Base-by-base conservation (phyloP, 2,113 vertebrate species). In the Pipra filicauda region DNA sequence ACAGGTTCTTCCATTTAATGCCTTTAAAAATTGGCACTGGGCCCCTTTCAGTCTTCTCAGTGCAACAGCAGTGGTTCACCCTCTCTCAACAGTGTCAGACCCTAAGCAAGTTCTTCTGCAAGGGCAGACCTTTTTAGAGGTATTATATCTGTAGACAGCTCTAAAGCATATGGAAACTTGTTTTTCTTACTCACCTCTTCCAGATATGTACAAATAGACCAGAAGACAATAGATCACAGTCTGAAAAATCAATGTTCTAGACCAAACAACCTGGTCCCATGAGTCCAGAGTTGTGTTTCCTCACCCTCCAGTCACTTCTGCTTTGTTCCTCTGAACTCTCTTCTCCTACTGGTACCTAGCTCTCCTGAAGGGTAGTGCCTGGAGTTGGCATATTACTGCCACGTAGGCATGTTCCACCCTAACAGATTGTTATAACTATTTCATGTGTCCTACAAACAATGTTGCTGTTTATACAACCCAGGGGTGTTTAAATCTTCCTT, bases 401-500 rank as follows among this genome's bases (percentile, higher is more conserved):
- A 0, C 9, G 13, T 61, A 61, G 39, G 30, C 59, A 77, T 19
- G 30, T 39, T 37, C 43, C 31, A 15, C 31, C 5, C 26, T 61
- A 90, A 66, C 37, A 76, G 54, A 15, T 28, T 4, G 0, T 52
- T 84, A 26, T 37, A 85, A 61, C 4, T 26, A n/a, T 58, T 71
- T 77, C 11, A 5, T 3, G 8, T 39, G 28, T 80, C 72, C 64
- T 71, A 21, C 46, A 67, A 91, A 90, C 52, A 92, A 33, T 58
- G 41, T 4, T 12, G 1, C 19, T 88, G 58, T 92, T 93, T 79
- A 62, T 23, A 79, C 7, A 54, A 55, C 59, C 46, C 65, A 71
- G 52, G 23, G 27, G 48, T 86, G 48, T 92, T 93, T 95, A 77
- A 52, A 52, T 95, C 86, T 91, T 86, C 59, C 46, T 93, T 94